Percentiles rank a stretch among this genome's conserved stretches.
These are phyloP conservation scores for Dryobotodes eremita DNA, from an alignment of 2,888 invertebrate genomes.

Conservation along the genomic window DNA sequence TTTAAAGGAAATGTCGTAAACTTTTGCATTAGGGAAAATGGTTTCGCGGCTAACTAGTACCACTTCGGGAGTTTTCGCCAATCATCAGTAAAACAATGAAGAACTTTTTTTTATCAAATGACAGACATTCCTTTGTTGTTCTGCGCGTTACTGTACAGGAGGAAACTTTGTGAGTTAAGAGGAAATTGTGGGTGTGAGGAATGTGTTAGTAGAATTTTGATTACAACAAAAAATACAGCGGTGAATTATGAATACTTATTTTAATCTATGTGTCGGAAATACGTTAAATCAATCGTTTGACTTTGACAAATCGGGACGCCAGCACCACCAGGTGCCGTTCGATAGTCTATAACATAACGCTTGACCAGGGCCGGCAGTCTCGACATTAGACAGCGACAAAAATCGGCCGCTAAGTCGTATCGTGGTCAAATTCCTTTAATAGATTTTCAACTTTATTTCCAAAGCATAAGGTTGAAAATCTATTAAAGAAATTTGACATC, in stretches of 20 bases:
- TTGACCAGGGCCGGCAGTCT: no score
- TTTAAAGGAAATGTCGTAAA: constrained; percentile 35
- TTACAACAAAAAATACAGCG: neutral
- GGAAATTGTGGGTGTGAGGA: neutral
- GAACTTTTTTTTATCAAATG: constrained; percentile 49
- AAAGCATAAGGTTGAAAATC: no score
- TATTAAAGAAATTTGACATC: no score
- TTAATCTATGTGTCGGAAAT: no score
- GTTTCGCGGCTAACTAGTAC: constrained; percentile 45
- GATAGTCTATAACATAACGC: no score
- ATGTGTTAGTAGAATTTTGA: neutral
- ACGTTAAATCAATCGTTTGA: no score
- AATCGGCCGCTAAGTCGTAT: no score
- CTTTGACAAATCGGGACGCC: no score
- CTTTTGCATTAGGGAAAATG: constrained; percentile 60
- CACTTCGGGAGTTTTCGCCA: constrained; percentile 37
- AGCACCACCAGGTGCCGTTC: no score
- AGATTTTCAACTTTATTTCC: no score
- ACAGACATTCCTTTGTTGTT: constrained; percentile 42
- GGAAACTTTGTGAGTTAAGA: constrained; percentile 23
- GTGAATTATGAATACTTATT: neutral
- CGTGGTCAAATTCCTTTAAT: no score
- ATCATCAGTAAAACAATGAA: constrained; percentile 51
- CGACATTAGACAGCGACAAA: no score
- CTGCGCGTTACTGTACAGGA: constrained; percentile 12